Evolutionary conservation across 2,888 invertebrate genomes (phyloP).

Genomic region (Odontocerum albicorne): DNA sequence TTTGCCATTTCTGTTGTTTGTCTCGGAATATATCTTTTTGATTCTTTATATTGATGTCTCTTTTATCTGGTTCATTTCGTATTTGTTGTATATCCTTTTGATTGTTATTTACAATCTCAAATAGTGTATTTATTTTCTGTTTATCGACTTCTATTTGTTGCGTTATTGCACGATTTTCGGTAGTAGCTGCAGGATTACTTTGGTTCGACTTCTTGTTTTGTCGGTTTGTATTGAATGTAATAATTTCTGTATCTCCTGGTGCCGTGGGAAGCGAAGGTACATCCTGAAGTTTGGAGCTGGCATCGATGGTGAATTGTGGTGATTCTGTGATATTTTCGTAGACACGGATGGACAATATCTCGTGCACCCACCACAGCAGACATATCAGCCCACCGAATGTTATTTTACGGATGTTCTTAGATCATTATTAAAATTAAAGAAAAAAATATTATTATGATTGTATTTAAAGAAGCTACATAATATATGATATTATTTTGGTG

Average conservation of each 20-base stretch:
- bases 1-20: conserved; percentile 33
- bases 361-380: conserved; percentile 29
- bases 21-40: conserved; percentile 2
- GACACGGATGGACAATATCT: conserved; percentile 27
- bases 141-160: conserved; percentile 26
- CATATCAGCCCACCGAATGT: conserved; percentile 26
- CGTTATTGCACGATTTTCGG: conserved; percentile 25
- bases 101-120: neutral
- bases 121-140: conserved; percentile 19
- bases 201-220: neutral
- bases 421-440: too few relatives aligned
- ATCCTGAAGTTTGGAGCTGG: conserved; percentile 3
- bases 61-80: neutral
- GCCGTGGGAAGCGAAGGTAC: conserved; percentile 8
- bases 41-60: conserved; percentile 1
- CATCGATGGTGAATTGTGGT: conserved; percentile 21
- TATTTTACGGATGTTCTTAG: too few relatives aligned
- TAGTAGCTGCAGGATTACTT: neutral
- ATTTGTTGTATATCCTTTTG: neutral
- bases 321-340: conserved; percentile 28
- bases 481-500: too few relatives aligned
- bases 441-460: too few relatives aligned
- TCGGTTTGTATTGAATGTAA: neutral
- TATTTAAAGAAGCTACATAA: too few relatives aligned
- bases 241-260: conserved; percentile 14